Evolutionary conservation across 2,113 vertebrate genomes (phyloP), one percentile per base, ranked within the genome.

Genomic region (Tapirus terrestris): DNA sequence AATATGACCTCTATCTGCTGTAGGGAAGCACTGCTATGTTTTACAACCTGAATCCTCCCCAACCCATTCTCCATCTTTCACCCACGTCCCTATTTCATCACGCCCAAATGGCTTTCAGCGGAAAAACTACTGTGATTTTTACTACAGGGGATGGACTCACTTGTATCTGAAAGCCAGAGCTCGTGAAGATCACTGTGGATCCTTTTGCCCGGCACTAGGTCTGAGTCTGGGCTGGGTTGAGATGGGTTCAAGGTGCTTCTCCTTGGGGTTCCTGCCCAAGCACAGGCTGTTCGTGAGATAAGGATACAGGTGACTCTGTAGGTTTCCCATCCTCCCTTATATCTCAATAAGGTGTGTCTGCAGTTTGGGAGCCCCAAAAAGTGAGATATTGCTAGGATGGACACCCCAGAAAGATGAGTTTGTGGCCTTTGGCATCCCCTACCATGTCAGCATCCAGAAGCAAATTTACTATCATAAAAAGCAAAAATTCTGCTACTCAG

Each of bases 1-100:
- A 94, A 72, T 92, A 86, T 48, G 81, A 97, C 98, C 96, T 92
- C 96, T 76, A 65, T 93, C 67, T 91, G 53, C 92, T 60, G 20
- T 65, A 77, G 14, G 65, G 43, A 85, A 95, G 95, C 25, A 48
- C n/a, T 75, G 25, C 70, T 45, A 31, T 21, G 36, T 93, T 91
- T 77, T 36, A 85, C 33, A 51, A 25, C 18, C 67, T 7, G 31
- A 61, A 23, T 48, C 84, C 68, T 92, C 13, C 61, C 81, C 48
- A 7, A 4, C 29, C 48, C 53, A 0, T 72, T 81, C 65, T 67
- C n/a, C 23, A 3, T 67, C 80, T 86, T 86, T 77, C 70, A 84
- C 14, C 23, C 76, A 33, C 76, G 31, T 33, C 21, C 27, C 10
- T 0, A 25, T 31, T 51, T 89, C 31, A 14, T n/a, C 60, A 73